Conservation (phyloP, 1,140 invertebrate genomes). For the Monomorium pharaonis region DNA sequence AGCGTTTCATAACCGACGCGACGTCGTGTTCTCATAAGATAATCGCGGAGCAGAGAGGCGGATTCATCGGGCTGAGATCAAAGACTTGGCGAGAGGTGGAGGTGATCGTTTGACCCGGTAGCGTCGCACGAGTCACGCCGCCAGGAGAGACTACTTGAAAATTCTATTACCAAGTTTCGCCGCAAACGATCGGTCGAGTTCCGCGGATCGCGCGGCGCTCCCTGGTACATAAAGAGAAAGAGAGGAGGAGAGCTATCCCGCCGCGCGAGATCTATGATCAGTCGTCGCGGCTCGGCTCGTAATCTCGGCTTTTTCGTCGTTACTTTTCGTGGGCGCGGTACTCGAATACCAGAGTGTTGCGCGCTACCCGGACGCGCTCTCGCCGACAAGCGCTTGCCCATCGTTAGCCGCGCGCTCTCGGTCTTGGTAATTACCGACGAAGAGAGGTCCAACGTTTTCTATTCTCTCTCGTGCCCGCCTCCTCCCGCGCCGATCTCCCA, state of each 20-base stretch:
- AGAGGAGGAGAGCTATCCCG: neutral
- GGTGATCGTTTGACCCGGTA: neutral
- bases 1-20: neutral
- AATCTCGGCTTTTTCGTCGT: slow-evolving; percentile 35
- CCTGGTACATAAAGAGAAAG: neutral
- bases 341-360: slow-evolving; percentile 39
- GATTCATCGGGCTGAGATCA: slow-evolving; percentile 2
- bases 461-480: neutral
- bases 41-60: neutral
- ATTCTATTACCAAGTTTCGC: slow-evolving; percentile 48
- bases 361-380: neutral
- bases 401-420: slow-evolving; percentile 42
- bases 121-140: slow-evolving; percentile 30
- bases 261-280: slow-evolving; percentile 45
- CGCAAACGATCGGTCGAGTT: slow-evolving; percentile 47
- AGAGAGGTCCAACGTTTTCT: slow-evolving; percentile 36
- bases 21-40: neutral
- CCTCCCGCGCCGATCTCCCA: neutral
- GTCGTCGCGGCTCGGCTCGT: slow-evolving; percentile 13
- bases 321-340: slow-evolving; percentile 23
- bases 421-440: slow-evolving; percentile 57
- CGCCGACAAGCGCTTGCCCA: slow-evolving; percentile 21
- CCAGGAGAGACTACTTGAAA: slow-evolving; percentile 1
- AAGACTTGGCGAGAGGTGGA: slow-evolving; percentile 8
- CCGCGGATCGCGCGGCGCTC: slow-evolving; percentile 5